These are phyloP conservation scores for Tillus elongatus DNA, from an alignment of 2,888 invertebrate species.

Conservation along the genomic window DNA sequence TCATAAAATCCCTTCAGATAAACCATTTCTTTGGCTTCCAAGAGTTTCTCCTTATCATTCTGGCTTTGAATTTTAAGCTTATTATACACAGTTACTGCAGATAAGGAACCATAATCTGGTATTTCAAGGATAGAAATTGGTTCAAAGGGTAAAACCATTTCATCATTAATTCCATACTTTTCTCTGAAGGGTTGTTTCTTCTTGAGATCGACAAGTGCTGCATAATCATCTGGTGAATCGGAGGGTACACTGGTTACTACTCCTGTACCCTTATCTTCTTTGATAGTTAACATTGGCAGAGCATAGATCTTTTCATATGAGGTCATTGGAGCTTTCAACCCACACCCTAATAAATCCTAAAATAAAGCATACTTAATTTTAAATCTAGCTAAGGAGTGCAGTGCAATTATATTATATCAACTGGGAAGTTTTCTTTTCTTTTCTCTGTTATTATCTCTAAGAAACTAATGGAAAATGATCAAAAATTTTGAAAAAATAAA, in stretches of 20 bases:
- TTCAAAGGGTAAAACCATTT: slow-evolving; percentile 53
- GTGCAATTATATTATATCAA: too few species aligned
- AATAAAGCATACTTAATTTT: slow-evolving; percentile 18
- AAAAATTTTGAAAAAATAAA: too few species aligned
- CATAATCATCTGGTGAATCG: slow-evolving; percentile 97
- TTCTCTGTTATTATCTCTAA: too few species aligned
- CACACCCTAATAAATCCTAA: slow-evolving; percentile 71
- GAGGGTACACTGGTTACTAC: slow-evolving; percentile 97
- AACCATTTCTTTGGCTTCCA: slow-evolving; percentile 91
- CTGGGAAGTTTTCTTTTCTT: too few species aligned
- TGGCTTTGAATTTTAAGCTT: slow-evolving; percentile 93
- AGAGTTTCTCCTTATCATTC: slow-evolving; percentile 89
- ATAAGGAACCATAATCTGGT: slow-evolving; percentile 77
- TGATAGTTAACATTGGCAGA: slow-evolving; percentile 95
- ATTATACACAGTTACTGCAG: slow-evolving; percentile 78
- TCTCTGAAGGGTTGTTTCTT: slow-evolving; percentile 88
- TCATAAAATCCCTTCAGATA: slow-evolving; percentile 96
- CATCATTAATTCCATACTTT: slow-evolving; percentile 81
- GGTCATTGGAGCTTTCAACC: slow-evolving; percentile 77
- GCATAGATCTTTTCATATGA: slow-evolving; percentile 78
- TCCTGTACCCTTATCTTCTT: slow-evolving; percentile 96
- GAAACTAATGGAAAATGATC: too few species aligned
- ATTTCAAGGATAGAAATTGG: slow-evolving; percentile 82
- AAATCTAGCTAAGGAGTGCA: too few species aligned
- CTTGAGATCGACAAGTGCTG: slow-evolving; percentile 87